Conservation (phyloP, 2,797 vertebrate genomes). For the Agapornis canus region DNA sequence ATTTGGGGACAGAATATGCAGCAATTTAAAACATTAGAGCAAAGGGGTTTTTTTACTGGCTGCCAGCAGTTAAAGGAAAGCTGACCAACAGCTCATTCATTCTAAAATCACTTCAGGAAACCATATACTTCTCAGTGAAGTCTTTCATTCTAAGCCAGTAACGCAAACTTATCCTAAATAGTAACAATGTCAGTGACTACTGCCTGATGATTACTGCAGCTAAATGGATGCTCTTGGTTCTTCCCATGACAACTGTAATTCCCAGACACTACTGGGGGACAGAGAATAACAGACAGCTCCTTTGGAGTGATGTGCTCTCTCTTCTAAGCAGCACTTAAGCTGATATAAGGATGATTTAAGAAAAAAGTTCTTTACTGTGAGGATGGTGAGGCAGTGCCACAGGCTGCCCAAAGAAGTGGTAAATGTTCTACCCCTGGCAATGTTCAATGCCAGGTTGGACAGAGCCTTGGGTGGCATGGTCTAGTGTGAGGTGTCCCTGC, state of each 20-base stretch:
- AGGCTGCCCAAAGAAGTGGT: neutral
- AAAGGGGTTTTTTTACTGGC: neutral
- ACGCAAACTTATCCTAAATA: neutral
- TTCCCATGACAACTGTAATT: neutral
- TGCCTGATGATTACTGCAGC: neutral
- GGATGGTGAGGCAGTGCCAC: neutral
- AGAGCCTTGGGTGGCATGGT: neutral
- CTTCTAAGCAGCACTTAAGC: neutral
- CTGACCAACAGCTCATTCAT: neutral
- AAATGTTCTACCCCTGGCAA: neutral
- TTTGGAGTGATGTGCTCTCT: rapidly evolving
- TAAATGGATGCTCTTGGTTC: neutral
- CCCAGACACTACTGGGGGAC: neutral
- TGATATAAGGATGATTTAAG: neutral
- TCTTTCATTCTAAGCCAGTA: neutral
- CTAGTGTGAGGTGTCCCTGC: neutral
- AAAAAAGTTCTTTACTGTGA: neutral
- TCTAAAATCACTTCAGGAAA: neutral
- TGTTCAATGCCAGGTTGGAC: neutral
- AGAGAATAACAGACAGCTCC: neutral
- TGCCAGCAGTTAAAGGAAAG: neutral
- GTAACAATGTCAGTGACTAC: rapidly evolving
- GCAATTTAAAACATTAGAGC: neutral
- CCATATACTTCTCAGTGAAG: neutral
- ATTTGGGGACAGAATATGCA: neutral